phyloP scores from a whole-genome alignment of 2,888 invertebrate species.

The Julus scandinavius region DNA sequence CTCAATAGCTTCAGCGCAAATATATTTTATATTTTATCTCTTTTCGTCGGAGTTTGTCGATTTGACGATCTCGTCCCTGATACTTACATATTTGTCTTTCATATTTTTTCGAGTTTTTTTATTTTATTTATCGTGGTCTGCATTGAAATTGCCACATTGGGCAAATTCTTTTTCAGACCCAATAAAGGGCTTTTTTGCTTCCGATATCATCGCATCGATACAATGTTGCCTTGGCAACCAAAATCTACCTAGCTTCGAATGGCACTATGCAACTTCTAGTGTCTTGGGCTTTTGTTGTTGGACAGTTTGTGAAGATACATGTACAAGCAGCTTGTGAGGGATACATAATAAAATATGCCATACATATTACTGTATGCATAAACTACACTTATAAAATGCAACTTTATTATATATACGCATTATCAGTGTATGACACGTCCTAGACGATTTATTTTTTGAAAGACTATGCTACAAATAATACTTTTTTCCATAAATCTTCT shows the following conservation, averaged over 20 bases:
- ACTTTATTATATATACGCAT: no score
- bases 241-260: constrained; percentile 4
- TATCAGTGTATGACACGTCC: no score
- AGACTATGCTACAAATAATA: no score
- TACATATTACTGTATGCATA: no score
- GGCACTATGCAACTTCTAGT: neutral
- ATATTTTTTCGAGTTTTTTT: constrained; percentile 26
- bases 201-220: constrained; percentile 44
- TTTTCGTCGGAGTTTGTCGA: constrained; percentile 15
- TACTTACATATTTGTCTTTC: constrained; percentile 42
- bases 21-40: constrained; percentile 34
- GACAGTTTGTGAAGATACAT: neutral
- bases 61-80: constrained; percentile 38
- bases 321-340: no score
- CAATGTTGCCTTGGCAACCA: constrained; percentile 41
- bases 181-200: constrained; percentile 48
- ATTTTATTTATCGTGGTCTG: constrained; percentile 44
- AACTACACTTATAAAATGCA: no score
- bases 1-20: neutral
- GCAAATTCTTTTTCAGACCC: constrained; percentile 47
- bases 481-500: no score
- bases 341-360: no score
- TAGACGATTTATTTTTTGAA: no score
- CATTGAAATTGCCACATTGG: constrained; percentile 50
- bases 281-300: neutral